Evolutionary conservation across 2,888 invertebrate genomes (phyloP), one percentile per base, ranked within the genome.

Genomic region (Leucophora obtusa): DNA sequence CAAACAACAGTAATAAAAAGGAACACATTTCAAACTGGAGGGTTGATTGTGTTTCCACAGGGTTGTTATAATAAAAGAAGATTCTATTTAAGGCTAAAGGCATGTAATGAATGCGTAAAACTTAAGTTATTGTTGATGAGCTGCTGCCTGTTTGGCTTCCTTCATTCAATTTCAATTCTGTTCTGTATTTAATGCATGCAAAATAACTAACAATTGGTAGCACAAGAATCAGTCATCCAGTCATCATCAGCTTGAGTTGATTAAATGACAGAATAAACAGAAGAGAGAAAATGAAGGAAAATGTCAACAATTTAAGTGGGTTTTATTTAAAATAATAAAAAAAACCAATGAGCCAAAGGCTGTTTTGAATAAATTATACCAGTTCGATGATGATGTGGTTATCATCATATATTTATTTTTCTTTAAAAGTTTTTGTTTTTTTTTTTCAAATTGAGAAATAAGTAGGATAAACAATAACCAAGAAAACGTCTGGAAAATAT

Each of bases 261-360:
- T 87, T 86, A 87, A 87, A 87, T 87, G 85, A 86, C 85, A 85
- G 84, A 88, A 86, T 86, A 87, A 88, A 87, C 84, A 87, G 62
- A 33, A 56, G 83, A 83, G 43, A 56, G 33, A n/a, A 56, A 56
- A 56, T 85, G 84, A 84, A 86, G 84, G 83, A 86, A 87, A 87
- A 86, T 86, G 87, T 87, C 88, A 87, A 88, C 85, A 87, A 84
- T 86, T 86, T 86, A 87, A 88, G 86, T 86, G 86, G 85, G 87
- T 87, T 86, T 87, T 85, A 86, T 86, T 85, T 35, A 33, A 33
- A 66, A 24, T 21, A 7, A 9, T 28, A 21, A 69, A 54, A 28
- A 51, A 35, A 83, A 83, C 83, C 70, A 75, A 76, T 68, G 54
- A 69, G 75, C 82, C 81, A 78, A 69, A 69, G 54, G 77, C 68